Evolutionary conservation across 2,113 vertebrate genomes (phyloP).

Genomic region (Daubentonia madagascariensis): DNA sequence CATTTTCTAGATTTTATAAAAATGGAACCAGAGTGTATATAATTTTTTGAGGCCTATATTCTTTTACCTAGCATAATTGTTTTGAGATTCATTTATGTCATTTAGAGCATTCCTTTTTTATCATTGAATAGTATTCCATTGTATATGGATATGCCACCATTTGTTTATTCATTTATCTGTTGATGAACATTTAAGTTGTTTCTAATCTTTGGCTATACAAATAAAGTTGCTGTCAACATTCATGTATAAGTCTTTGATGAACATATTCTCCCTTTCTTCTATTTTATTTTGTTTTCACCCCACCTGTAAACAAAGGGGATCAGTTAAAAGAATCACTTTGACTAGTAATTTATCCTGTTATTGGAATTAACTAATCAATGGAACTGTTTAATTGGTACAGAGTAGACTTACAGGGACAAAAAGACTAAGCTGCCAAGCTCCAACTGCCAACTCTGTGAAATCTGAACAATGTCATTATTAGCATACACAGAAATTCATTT

Average conservation of each 20-base stretch:
- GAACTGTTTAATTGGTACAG: not conserved
- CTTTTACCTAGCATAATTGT: not conserved
- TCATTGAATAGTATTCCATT: not conserved
- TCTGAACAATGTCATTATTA: not conserved
- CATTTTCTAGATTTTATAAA: not conserved
- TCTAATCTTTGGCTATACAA: not conserved
- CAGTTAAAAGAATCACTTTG: not conserved
- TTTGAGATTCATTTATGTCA: not conserved
- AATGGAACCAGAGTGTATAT: not conserved
- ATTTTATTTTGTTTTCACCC: not conserved
- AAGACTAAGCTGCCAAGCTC: not conserved
- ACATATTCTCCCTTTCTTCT: not conserved
- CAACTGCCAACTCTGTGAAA: not conserved
- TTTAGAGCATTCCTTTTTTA: not conserved
- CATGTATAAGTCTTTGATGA: not conserved
- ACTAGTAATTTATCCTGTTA: not conserved
- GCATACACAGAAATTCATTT: not conserved
- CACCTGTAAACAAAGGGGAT: not conserved
- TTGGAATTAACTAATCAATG: conserved; percentile 1
- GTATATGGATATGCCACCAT: not conserved
- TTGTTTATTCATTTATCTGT: not conserved
- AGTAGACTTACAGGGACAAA: not conserved
- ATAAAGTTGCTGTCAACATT: not conserved
- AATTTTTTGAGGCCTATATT: not conserved
- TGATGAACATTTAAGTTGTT: not conserved